Evolutionary conservation across 2,797 vertebrate genomes (phyloP), one percentile per base, ranked within the genome.

Genomic region (Euthynnus affinis): DNA sequence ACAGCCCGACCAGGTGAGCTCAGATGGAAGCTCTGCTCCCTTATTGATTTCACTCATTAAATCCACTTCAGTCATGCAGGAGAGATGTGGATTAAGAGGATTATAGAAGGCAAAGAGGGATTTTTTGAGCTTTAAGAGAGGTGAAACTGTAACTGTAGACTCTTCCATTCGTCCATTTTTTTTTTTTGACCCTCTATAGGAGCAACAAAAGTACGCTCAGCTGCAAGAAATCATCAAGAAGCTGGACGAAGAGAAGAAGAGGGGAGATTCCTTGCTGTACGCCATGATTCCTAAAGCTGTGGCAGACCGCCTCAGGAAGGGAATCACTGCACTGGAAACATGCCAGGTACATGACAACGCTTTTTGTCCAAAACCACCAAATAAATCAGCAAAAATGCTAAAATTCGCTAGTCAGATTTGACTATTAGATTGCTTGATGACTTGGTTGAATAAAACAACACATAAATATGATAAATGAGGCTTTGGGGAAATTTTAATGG

Each of bases 231-330:
- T 94, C 80, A 94, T 95, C 86, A 95, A 95, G 81, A 96, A 95
- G 78, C 87, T 95, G 89, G 94, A 95, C 2, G 89, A 96, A 53
- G 94, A 96, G 90, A 95, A 95, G 86, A 95, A 95, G 74, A 90
- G 94, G 71, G 78, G 94, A 0, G 94, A 95, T 71, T 95, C 94
- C 6, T 83, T 95, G 81, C 89, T 96, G 56, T 95, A 95, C 3
- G 94, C 94, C 81, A 95, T 95, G 95, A 96, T 95, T 79, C 92
- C 93, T 10, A 95, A 95, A 91, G 94, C 94, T 23, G 91, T 94
- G 78, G 94, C 95, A 14, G 94, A 95, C 88, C 91, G 89, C 52
- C 93, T 95, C 44, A 82, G 94, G 77, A 95, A 96, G 83, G 93
- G 95, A 48, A 94, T 96, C 84, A 95, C 94, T 0, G 94, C 94